Base-by-base conservation (phyloP, 2,113 vertebrate genomes). In the zebrafish (Danio rerio) region DNA sequence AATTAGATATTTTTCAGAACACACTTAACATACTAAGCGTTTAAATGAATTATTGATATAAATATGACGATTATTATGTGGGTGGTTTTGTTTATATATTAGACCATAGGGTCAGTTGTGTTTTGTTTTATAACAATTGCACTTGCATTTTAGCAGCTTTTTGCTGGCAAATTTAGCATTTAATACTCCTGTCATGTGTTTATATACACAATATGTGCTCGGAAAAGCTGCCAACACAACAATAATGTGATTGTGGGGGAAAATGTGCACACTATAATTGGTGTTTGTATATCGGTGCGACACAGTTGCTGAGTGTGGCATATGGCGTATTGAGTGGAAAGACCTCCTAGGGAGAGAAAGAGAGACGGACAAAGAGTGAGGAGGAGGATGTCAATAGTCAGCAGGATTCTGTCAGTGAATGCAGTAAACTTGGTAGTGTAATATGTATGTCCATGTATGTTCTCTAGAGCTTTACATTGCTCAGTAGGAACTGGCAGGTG, bases 321-420 rank as follows among this genome's bases (percentile, higher is more conserved):
- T 78, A 61, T 73, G 73, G 78, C 20, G 31, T 10, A 56, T n/a
- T 65, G 58, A 65, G 53, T 52, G 31, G 78, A 69, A 56, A 78
- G 43, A 15, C 53, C n/a, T 82, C 61, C 61, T 75, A 31, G 58
- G 18, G n/a, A 68, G 20, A 40, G 11, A 43, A n/a, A 45, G 16
- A 74, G 71, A n/a, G 31, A 53, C 15, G 12, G 70, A 73, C 16
- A 49, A 47, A 59, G 16, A 75, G 56, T 53, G 61, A 62, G 61
- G 61, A 79, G 58, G 75, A 45, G 55, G 16, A 21, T 11, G 42
- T 76, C 59, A 78, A 50, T 58, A 62, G n/a, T 63, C 75, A 63
- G 75, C 75, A 63, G 43, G 18, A 53, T 66, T 31, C 15, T 31
- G 45, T 62, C 43, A 1, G 58, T 15, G 58, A 13, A 62, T 62